Base-by-base conservation (phyloP, 2,888 invertebrate species). In the Leptarthrus brevirostris region DNA sequence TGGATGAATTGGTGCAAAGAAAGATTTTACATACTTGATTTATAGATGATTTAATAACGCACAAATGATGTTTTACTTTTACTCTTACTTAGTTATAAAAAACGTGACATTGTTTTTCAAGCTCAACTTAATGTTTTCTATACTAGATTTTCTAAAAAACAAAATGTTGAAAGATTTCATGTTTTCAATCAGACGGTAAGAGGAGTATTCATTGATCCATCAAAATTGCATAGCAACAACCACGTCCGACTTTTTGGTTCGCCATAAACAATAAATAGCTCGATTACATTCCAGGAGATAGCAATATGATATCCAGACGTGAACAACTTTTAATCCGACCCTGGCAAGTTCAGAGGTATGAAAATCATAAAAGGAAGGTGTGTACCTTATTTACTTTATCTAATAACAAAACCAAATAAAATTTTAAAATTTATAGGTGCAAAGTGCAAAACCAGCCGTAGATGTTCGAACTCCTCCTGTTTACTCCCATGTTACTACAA, bases 321-420 rank as follows among this genome's bases (percentile, higher is more conserved):
- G 92, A 93, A 80, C 91, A 92, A 82, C 85, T 93, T 70, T 85
- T 92, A 70, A 86, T 89, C 72, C 88, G 89, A 77, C 93, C 92
- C 0, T 92, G 92, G 91, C 89, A 91, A 80, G 87, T 90, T 58
- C 86, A 90, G 77, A 86, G 90, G 75, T 92, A 88, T 83, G 88
- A 89, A 78, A 89, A 92, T 79, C 93, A 93, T 80, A 86, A 90
- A 72, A 85, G 86, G 77, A 92, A 92, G 86, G 91, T 90, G 82
- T 66, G 34, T 58, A 26, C 24, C 30, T 8, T 2, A 61, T 44
- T 10, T n/a, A 58, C 52, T 49, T 40, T 54, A 58, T 26, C 16
- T 12, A 36, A 10, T 4, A n/a, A n/a, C n/a, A n/a, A 8, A 26
- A 8, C 2, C 8, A 14, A 26, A 12, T n/a, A 34, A 52, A 52